Evolutionary conservation across 2,888 invertebrate genomes (phyloP).

Genomic region (Ophioninae sp.): DNA sequence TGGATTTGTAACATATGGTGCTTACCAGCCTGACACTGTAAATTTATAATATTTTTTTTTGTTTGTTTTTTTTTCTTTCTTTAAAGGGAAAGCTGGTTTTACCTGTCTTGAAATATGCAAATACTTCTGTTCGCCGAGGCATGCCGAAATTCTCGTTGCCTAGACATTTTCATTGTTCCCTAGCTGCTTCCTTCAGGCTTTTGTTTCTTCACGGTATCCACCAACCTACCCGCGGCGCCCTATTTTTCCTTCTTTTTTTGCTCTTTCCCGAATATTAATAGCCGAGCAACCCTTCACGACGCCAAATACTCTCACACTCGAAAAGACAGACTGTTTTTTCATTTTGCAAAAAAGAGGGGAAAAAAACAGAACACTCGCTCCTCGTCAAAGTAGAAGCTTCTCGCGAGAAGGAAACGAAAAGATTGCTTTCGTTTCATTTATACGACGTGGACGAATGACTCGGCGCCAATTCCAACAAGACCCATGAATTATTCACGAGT

Average conservation of each 20-base stretch:
- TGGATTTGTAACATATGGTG: slow-evolving; percentile 41
- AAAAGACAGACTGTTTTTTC: slow-evolving; percentile 4
- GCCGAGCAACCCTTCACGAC: slow-evolving; percentile 28
- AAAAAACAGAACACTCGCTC: slow-evolving; percentile 1
- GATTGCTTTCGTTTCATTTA: background rate
- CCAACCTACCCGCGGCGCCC: background rate
- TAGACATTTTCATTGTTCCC: slow-evolving; percentile 62
- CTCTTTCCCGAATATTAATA: slow-evolving; percentile 53
- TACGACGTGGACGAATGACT: background rate
- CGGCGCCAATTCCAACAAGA: background rate
- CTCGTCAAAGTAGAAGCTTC: background rate
- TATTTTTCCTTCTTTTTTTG: slow-evolving; percentile 22
- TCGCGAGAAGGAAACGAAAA: background rate
- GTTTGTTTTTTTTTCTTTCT: slow-evolving; percentile 14
- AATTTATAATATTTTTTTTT: slow-evolving; percentile 67
- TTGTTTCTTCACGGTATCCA: slow-evolving; percentile 14
- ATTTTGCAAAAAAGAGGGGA: background rate
- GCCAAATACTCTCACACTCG: slow-evolving; percentile 31
- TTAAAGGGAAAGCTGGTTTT: slow-evolving; percentile 57
- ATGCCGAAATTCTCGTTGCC: slow-evolving; percentile 58
- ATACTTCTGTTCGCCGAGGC: slow-evolving; percentile 60
- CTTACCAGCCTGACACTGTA: slow-evolving; percentile 42
- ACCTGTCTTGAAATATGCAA: slow-evolving; percentile 70
- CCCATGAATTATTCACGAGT: background rate
- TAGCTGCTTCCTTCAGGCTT: slow-evolving; percentile 45